Evolutionary conservation across 2,797 vertebrate genomes (phyloP), one percentile per base, ranked within the genome.

Genomic region (Pogonophryne albipinna): DNA sequence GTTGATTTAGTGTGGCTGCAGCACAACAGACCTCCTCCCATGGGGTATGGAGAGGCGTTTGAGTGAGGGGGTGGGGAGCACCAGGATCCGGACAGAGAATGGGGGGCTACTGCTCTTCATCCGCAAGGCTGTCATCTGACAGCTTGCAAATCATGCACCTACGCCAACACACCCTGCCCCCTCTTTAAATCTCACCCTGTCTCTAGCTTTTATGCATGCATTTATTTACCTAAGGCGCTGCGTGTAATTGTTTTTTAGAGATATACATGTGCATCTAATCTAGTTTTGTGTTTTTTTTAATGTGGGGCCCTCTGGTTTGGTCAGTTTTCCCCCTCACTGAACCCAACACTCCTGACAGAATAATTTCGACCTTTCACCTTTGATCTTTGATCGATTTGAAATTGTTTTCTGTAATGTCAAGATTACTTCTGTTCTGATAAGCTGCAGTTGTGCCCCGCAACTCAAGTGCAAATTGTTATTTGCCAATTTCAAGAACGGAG

Each of bases 1-100:
- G 95, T 96, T 97, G 95, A 97, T 97, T 97, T 96, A 96, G 95
- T 94, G 94, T 86, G 93, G 91, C 88, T 92, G 89, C 91, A 86
- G 93, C 68, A 93, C 94, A 94, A 93, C 94, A 94, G 93, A 94
- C 92, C 94, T 92, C 92, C 92, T 95, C 94, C 94, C 93, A 90
- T 85, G 92, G 93, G 93, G 93, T 83, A 79, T 58, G 74, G 85
- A 79, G 88, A 92, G 89, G 91, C 82, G 83, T 84, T 89, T 89
- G 86, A 85, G 89, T 4, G 75, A 87, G 90, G 87, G 91, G 91
- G 85, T 88, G 78, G 90, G 89, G 84, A 85, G 69, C 75, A 23
- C 66, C 34, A 41, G 65, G 82, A 76, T 82, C 91, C 74, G 94
- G 92, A 92, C 93, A 88, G 84, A 91, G 89, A 93, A 85, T 89